Evolutionary conservation across 2,113 vertebrate genomes (phyloP).

Genomic region (Cochlearius cochlearius): DNA sequence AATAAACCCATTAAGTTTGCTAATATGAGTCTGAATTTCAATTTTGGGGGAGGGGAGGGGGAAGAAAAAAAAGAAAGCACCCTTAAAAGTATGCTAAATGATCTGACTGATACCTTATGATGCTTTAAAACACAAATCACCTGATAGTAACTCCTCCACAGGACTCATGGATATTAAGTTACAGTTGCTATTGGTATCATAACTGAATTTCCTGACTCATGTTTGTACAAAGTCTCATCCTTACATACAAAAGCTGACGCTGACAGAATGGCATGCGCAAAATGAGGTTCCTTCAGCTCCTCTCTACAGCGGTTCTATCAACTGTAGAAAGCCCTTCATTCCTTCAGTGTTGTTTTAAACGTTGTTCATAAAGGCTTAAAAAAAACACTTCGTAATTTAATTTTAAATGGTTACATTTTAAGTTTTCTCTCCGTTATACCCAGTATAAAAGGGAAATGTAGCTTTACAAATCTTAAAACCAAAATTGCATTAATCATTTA

Average conservation of each 20-base stretch:
- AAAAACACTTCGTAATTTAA: not conserved
- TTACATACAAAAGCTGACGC: not conserved
- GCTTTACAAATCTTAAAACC: not conserved
- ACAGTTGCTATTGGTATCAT: not conserved
- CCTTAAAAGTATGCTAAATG: not conserved
- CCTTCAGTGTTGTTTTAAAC: not conserved
- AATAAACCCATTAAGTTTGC: not conserved
- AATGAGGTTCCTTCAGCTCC: not conserved
- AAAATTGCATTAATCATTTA: not conserved
- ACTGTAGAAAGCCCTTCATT: not conserved
- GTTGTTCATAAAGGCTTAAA: not conserved
- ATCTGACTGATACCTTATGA: not conserved
- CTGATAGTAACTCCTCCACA: not conserved
- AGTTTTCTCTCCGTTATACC: not conserved
- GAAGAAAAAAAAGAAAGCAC: not conserved
- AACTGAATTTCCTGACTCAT: constrained; percentile 27
- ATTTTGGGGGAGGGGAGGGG: not conserved
- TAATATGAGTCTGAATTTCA: not conserved
- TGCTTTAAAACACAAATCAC: not conserved
- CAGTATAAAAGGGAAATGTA: not conserved
- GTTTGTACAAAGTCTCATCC: constrained; percentile 33
- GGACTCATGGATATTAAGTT: not conserved
- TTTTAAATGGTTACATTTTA: not conserved
- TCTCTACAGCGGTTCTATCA: not conserved
- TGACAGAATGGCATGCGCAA: not conserved